phyloP scores from a whole-genome alignment of 2,113 vertebrate species.

The Poecilia latipinna region DNA sequence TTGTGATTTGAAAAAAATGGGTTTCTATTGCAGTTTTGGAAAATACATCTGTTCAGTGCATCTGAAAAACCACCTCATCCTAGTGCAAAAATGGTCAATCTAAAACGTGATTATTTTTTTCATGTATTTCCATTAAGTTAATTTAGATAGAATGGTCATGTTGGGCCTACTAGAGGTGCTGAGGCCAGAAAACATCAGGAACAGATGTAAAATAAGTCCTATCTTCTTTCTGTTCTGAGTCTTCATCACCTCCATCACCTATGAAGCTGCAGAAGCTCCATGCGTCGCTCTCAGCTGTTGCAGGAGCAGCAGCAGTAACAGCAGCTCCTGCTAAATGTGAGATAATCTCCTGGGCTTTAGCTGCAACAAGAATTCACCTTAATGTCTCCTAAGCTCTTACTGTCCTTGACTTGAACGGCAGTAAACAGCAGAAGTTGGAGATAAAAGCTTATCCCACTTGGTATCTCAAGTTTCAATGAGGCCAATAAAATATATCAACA shows the following conservation, averaged over 20 bases:
- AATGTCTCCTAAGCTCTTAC: constrained; percentile 41
- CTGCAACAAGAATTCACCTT: constrained; percentile 46
- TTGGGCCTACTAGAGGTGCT: not conserved
- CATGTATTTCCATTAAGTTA: too few relatives aligned
- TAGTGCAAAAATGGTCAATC: too few relatives aligned
- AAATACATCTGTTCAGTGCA: too few relatives aligned
- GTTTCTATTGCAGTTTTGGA: too few relatives aligned
- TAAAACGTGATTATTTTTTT: too few relatives aligned
- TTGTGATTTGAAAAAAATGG: too few relatives aligned
- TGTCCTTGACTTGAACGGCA: constrained; percentile 24
- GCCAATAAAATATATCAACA: too few relatives aligned
- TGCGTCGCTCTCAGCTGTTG: constrained; percentile 19
- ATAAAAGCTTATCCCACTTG: not conserved
- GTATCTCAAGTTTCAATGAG: not conserved
- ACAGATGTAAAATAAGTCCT: not conserved
- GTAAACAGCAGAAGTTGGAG: constrained; percentile 4
- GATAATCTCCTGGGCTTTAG: constrained; percentile 65
- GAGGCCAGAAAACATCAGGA: constrained; percentile 3
- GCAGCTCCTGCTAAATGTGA: constrained; percentile 39
- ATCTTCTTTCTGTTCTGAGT: not conserved
- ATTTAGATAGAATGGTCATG: not conserved
- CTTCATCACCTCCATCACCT: constrained; percentile 10
- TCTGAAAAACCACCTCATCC: too few relatives aligned
- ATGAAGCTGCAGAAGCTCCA: constrained; percentile 24
- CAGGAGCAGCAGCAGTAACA: constrained; percentile 7